These are phyloP conservation scores for Nothobranchius kuhntae DNA, from an alignment of 2,113 vertebrate genomes.

Conservation along the genomic window DNA sequence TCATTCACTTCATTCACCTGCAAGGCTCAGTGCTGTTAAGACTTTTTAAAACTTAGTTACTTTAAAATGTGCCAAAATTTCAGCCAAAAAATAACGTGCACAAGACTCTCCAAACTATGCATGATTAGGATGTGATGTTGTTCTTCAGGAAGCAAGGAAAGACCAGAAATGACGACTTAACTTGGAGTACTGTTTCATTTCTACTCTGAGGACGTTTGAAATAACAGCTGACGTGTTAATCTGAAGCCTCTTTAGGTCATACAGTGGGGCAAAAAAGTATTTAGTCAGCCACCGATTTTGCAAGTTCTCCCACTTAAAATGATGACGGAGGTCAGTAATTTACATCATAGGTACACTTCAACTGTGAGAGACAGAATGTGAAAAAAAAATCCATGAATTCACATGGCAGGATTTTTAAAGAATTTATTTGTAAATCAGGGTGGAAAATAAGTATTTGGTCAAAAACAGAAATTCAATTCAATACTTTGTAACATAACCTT, in stretches of 20 bases:
- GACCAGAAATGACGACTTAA: background rate
- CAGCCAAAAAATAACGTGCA: slow-evolving; percentile 12
- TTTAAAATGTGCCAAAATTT: slow-evolving; percentile 37
- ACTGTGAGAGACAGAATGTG: too few species aligned
- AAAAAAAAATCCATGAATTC: too few species aligned
- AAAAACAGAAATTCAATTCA: too few species aligned
- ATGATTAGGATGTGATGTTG: slow-evolving; percentile 29
- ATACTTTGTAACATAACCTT: too few species aligned
- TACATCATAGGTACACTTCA: too few species aligned
- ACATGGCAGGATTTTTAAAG: too few species aligned
- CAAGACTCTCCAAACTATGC: slow-evolving; percentile 27
- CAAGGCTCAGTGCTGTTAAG: background rate
- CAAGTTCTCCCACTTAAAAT: too few species aligned
- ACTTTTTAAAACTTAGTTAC: background rate
- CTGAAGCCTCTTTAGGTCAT: slow-evolving; percentile 21
- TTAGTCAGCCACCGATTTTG: too few species aligned
- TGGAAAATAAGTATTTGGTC: too few species aligned
- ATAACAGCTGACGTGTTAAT: slow-evolving; percentile 23
- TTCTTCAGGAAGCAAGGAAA: background rate
- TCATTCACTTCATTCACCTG: background rate
- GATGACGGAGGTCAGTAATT: too few species aligned
- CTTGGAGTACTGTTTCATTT: background rate
- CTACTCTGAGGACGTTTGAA: slow-evolving; percentile 21
- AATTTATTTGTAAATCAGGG: too few species aligned
- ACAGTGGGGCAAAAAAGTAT: too few species aligned